Conservation (phyloP, 2,113 vertebrate species). For the Haliaeetus leucogaster region DNA sequence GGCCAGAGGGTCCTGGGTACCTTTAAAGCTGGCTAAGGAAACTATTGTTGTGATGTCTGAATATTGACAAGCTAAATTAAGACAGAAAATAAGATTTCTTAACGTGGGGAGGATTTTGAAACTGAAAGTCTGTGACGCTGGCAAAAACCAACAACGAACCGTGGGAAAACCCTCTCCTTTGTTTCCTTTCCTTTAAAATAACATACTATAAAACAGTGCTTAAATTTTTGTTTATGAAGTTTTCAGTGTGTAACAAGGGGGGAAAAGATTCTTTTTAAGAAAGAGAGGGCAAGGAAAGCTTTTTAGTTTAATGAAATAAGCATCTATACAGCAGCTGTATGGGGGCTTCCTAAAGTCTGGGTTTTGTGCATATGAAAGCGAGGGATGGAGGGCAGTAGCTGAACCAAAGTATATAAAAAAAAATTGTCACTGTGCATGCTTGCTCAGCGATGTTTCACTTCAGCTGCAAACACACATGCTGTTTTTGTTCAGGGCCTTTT, state of each 20-base stretch:
- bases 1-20: neutral
- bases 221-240: neutral
- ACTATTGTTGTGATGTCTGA: fast-evolving
- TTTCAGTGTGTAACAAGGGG: neutral
- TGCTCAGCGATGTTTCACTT: fast-evolving
- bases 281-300: neutral
- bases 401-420: fast-evolving
- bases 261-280: neutral
- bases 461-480: neutral
- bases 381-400: neutral
- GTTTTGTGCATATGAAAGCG: neutral
- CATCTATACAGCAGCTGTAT: neutral
- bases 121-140: neutral
- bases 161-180: neutral
- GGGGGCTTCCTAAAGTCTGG: neutral
- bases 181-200: neutral
- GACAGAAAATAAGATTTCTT: neutral
- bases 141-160: neutral
- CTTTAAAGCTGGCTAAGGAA: neutral
- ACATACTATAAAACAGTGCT: neutral
- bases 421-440: fast-evolving
- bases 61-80: neutral
- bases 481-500: neutral
- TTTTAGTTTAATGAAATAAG: neutral
- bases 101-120: neutral